Evolutionary conservation across 1,140 invertebrate species (phyloP), one percentile per base, ranked within the genome.

Genomic region (Drosophila funebris): DNA sequence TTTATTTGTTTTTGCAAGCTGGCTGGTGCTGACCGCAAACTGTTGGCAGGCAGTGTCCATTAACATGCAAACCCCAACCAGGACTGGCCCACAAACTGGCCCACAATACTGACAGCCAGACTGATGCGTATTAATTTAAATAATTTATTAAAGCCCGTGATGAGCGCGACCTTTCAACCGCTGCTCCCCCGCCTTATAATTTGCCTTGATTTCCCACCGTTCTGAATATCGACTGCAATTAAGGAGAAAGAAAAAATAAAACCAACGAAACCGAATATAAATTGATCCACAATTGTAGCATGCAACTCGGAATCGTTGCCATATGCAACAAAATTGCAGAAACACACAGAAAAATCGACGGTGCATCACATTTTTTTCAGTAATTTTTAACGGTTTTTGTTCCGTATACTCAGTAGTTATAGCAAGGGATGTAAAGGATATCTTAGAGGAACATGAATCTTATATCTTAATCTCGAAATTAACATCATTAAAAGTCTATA

Each of bases 81-180:
- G 16, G 7, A 7, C 48, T 46, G 73, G 54, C 54, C 54, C 74
- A 50, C 60, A 69, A 43, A 20, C 44, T 43, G 46, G 20, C 14
- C 22, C 43, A 43, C 9, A 20, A 24, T 31, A 7, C n/a, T 27
- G 60, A 50, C 41, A 52, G 62, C 53, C 69, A 37, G 81, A 63
- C 68, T 70, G 74, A 82, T 67, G 78, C 69, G 84, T 88, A 84
- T 88, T 88, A 88, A 88, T 88, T 88, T 88, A 84, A 88, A 88
- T 88, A 88, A 88, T 88, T 88, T 88, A 88, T 88, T 88, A 88
- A 88, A 83, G 72, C 72, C 66, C 76, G 58, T 88, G 84, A 89
- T 88, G 83, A 89, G 83, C 64, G 75, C 76, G 64, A 83, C 76
- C 84, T 89, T 76, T 88, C 83, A 89, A 70, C 75, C 66, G 62